phyloP scores from a whole-genome alignment of 2,113 vertebrate genomes.

The Geococcyx californianus region DNA sequence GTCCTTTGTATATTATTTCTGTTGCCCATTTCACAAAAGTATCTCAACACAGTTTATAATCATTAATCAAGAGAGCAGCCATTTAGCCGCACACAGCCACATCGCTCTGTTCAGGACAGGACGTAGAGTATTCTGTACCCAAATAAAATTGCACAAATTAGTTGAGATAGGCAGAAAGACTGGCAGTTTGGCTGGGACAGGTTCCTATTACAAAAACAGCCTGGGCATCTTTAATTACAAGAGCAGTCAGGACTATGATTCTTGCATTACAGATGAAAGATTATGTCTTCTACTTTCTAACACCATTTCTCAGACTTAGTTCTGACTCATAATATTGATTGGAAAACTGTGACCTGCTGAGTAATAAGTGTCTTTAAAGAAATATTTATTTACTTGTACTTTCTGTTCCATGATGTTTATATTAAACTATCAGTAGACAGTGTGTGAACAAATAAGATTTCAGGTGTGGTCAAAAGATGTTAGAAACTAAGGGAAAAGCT shows the following conservation, averaged over 20 bases:
- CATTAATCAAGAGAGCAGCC: background rate
- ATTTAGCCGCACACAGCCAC: background rate
- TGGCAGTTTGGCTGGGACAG: background rate
- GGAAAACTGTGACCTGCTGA: slow-evolving; percentile 25
- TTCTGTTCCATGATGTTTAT: background rate
- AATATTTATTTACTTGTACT: slow-evolving; percentile 5
- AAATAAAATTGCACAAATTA: background rate
- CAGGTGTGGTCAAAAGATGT: background rate
- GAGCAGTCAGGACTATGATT: background rate
- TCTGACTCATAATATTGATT: slow-evolving; percentile 32
- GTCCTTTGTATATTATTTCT: background rate
- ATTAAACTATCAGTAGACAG: background rate
- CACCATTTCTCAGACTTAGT: background rate
- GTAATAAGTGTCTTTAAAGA: background rate
- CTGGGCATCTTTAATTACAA: background rate
- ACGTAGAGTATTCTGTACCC: background rate
- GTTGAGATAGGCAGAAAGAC: background rate
- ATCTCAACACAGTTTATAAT: background rate
- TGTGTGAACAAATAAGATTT: background rate
- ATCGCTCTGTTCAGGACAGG: background rate
- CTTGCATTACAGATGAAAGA: background rate
- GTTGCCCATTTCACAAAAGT: background rate
- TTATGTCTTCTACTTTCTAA: background rate
- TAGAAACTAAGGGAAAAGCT: background rate
- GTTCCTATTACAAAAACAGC: background rate